Percentiles rank a stretch among this genome's conserved stretches.
Conservation (phyloP, 2,888 invertebrate genomes). For the Digitonthophagus gazella region DNA sequence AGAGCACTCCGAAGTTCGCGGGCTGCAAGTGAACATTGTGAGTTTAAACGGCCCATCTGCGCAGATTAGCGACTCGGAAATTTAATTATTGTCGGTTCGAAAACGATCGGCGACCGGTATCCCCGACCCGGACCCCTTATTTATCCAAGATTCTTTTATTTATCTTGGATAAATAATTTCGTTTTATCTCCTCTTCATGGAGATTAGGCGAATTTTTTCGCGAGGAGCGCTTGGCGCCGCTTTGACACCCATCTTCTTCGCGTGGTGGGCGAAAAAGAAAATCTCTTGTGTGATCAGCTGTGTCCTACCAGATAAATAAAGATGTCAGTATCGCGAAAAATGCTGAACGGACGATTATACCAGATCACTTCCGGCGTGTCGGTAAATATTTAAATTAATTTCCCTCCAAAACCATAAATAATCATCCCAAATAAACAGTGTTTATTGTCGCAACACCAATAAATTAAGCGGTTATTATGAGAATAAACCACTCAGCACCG, state of each 20-base stretch:
- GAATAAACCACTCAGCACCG: too few relatives aligned
- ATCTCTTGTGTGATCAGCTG: background rate
- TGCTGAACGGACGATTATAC: background rate
- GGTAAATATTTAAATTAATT: background rate
- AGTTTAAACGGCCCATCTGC: background rate
- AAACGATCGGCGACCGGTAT: too few relatives aligned
- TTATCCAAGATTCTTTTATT: background rate
- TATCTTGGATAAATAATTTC: background rate
- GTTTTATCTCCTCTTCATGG: background rate
- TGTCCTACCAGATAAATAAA: background rate
- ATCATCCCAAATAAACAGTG: background rate
- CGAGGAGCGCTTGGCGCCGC: background rate
- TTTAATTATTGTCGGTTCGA: too few relatives aligned
- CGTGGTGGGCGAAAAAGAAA: background rate
- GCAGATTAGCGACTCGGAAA: background rate
- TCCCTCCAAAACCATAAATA: background rate
- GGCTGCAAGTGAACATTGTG: background rate
- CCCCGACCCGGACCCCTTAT: too few relatives aligned
- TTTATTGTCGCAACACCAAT: background rate
- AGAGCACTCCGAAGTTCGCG: background rate
- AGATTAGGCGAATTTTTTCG: background rate
- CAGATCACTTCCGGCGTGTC: background rate
- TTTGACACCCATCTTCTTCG: background rate
- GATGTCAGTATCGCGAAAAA: background rate
- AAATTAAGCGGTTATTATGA: too few relatives aligned